Conservation (phyloP, 2,113 vertebrate genomes). For the Herpetotheres cachinnans region DNA sequence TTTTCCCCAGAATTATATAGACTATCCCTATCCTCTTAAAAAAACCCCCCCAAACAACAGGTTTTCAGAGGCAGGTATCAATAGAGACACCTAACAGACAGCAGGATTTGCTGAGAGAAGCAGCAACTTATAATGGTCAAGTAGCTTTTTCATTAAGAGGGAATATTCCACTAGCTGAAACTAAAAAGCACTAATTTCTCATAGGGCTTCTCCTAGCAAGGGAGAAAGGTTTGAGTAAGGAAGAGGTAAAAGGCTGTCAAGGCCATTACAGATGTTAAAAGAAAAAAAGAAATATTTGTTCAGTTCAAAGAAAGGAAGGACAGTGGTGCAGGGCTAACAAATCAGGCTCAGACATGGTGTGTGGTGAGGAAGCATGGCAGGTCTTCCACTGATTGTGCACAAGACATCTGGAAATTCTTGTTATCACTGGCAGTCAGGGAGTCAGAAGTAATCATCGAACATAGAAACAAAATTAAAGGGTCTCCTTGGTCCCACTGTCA, state of each 20-base stretch:
- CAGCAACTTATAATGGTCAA: neutral
- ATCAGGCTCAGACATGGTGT: neutral
- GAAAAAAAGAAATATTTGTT: neutral
- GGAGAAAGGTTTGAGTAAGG: neutral
- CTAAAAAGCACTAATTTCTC: neutral
- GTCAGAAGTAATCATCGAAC: neutral
- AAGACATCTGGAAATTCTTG: neutral
- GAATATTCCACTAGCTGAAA: neutral
- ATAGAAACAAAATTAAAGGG: neutral
- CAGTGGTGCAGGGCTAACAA: neutral
- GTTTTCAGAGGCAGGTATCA: neutral
- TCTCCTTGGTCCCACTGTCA: neutral
- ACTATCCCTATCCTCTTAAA: neutral
- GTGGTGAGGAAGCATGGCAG: neutral
- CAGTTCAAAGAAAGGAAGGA: neutral
- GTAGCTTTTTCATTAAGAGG: neutral
- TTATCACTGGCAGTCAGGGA: neutral
- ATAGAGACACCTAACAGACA: neutral
- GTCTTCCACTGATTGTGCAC: fast-evolving
- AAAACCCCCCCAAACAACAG: neutral
- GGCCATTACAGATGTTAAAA: neutral
- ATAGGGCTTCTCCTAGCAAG: neutral
- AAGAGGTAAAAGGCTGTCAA: neutral
- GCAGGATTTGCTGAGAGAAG: neutral
- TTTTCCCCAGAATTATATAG: neutral